Evolutionary conservation across 2,888 invertebrate genomes (phyloP), one percentile per base, ranked within the genome.

Genomic region (Hermodice carunculata): DNA sequence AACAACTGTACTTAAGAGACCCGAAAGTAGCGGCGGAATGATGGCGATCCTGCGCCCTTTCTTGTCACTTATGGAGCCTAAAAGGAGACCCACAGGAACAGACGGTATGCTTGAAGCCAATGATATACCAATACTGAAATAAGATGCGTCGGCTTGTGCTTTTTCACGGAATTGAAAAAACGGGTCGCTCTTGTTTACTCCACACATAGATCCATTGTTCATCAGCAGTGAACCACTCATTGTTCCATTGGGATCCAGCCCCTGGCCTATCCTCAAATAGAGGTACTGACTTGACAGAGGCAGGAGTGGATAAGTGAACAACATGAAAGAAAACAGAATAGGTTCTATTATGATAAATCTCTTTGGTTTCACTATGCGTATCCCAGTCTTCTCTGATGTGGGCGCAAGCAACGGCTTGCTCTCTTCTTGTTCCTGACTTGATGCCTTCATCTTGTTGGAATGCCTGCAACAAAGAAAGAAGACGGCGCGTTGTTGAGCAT

Each of bases 1-100:
- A 31, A 40, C 28, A 11, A 66, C 1, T 3, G 53, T 29, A 4
- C 42, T 29, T 19, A 57, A 6, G 8, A 60, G 26, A 28, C 29
- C 44, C 6, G 63, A 62, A 6, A 70, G 40, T 4, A 70, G 31
- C n/a, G 71, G 70, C 14, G 66, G 65, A 4, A 71, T 34, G 34
- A 71, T 64, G 44, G 64, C 67, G 29, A 48, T 66, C 19, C 52
- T 60, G 5, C 71, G 59, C 6, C 71, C 71, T 2, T 19, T 53
- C 14, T 43, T 24, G 44, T 71, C 71, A 48, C 71, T 71, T 37
- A 63, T 51, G 17, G 69, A 44, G 6, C 67, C 71, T 6, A 71
- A 32, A 24, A 70, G 43, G 24, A 70, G 11, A 14, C 61, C 51
- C 14, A 53, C 37, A 24, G 66, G 44, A 17, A 71, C 46, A 5